Evolutionary conservation across 64 coral and sea anemone species (phyloP), one percentile per base, ranked within the genome.

Genomic region (Stichodactyla mertensii): DNA sequence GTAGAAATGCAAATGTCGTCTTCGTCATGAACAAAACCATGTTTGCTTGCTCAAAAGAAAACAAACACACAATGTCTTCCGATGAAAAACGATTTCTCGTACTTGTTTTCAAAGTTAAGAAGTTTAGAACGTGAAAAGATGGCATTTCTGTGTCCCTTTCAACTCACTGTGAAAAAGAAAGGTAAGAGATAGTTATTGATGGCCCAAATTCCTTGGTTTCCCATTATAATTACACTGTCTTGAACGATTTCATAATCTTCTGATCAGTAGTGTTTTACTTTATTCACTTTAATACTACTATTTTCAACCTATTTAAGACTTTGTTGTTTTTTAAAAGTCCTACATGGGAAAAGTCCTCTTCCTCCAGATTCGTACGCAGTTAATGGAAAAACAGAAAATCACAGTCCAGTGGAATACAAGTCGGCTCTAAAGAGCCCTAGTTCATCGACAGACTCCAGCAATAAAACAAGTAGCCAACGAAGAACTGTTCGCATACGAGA

Each of bases 71-170:
- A 53, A 53, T 55, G 52, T 16, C 53, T 81, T 54, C 52, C 19
- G 26, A 81, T 28, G 51, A 55, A 81, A 20, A 18, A 55, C 36
- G 14, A 10, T 55, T 81, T 81, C 53, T 55, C 13, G 9, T 53
- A 52, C 78, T 53, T 52, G 26, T 52, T 81, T 81, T 19, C 78
- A 8, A 55, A 81, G 26, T 54, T 55, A 81, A 16, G 54, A 28
- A 20, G 6, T 81, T 23, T 53, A 52, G 52, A 20, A 55, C 20
- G 26, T 53, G 77, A 55, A 36, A 62, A 85, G 6, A 95, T 95
- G 94, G 84, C 94, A 4, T 95, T 95, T 23, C 61, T 95, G 18
- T 95, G 94, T 57, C 94, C 94, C 0, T 95, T 90, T 15, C 94
- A 95, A 74, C 54, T 95, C n/a, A 86, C 86, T 15, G 57, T 91